Conservation (phyloP, 1,140 invertebrate genomes). For the Pseudomyrmex dendroicus region DNA sequence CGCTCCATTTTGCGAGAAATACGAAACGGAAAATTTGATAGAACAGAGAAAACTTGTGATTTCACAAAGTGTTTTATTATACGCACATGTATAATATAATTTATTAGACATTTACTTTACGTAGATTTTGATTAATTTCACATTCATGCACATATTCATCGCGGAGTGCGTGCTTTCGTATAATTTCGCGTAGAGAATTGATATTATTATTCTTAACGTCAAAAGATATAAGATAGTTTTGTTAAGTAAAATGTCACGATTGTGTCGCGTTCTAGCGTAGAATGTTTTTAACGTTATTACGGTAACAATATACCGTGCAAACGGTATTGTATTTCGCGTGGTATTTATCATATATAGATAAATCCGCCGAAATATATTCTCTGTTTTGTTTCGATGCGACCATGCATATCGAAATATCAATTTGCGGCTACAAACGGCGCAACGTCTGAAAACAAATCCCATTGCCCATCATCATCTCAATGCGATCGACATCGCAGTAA, state of each 20-base stretch:
- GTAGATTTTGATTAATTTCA: not conserved
- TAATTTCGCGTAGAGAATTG: no score
- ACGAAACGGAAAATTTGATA: not conserved
- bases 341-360: not conserved
- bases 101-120: not conserved
- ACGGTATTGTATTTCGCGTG: not conserved
- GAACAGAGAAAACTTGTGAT: not conserved
- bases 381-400: not conserved
- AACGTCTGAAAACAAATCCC: conserved; percentile 30
- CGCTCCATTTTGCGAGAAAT: not conserved
- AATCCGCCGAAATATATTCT: not conserved
- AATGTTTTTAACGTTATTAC: no score
- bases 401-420: not conserved
- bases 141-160: not conserved
- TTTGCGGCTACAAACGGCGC: not conserved
- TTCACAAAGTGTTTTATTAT: not conserved
- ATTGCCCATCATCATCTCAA: conserved; percentile 8
- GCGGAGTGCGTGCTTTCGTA: no score
- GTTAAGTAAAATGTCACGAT: no score
- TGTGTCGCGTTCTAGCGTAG: no score
- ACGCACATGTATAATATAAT: not conserved
- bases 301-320: no score
- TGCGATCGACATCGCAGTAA: not conserved
- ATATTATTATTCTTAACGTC: no score
- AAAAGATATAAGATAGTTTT: no score